phyloP scores from a whole-genome alignment of 2,113 vertebrate genomes.

The Ailuropoda melanoleuca region DNA sequence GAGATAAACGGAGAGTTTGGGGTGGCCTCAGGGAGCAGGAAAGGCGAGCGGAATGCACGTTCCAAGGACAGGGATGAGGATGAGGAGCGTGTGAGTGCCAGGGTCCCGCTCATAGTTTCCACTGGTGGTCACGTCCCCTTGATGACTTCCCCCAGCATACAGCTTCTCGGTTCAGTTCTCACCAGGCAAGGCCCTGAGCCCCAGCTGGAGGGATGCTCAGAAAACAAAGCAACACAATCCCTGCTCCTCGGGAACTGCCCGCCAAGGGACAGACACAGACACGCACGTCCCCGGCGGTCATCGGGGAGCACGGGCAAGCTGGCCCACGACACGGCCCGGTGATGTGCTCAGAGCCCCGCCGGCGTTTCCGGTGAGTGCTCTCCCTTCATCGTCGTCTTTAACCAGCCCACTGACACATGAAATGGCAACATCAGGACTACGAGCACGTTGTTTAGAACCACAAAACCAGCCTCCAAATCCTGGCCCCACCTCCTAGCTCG shows the following conservation, averaged over 20 bases:
- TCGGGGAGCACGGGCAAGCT: neutral
- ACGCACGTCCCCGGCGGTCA: accelerated
- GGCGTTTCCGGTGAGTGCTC: neutral
- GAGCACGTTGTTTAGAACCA: neutral
- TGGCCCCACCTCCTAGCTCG: neutral
- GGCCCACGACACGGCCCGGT: neutral
- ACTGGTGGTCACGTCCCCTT: neutral
- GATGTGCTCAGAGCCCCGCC: neutral
- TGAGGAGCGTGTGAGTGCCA: neutral
- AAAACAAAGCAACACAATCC: neutral
- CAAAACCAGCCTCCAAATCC: neutral
- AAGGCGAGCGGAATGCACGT: neutral
- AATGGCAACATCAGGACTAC: neutral
- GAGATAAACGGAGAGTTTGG: neutral
- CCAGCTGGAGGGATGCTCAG: no score
- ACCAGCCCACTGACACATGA: neutral
- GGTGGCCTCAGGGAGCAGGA: neutral
- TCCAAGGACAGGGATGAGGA: neutral
- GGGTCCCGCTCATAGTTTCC: neutral
- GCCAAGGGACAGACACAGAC: neutral
- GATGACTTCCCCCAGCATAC: neutral
- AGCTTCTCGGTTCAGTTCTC: neutral
- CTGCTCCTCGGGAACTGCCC: neutral
- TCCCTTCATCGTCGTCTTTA: neutral
- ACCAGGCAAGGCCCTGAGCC: neutral